Conservation (phyloP, 2,888 invertebrate genomes). For the Epinotia demarniana region DNA sequence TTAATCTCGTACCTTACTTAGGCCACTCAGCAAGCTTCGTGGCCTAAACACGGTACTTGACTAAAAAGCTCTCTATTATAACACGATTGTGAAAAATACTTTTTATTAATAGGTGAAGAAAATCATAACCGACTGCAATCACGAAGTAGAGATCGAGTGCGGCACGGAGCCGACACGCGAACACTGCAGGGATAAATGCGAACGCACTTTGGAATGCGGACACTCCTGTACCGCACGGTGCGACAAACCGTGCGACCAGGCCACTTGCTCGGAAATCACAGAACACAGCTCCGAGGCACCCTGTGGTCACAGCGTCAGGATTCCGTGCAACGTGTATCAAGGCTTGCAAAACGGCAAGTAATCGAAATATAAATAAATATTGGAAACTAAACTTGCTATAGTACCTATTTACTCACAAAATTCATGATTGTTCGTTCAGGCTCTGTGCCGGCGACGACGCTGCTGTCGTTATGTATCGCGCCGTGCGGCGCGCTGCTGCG, state of each 20-base stretch:
- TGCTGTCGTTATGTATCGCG: conserved; percentile 70
- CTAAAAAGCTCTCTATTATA: too few species aligned
- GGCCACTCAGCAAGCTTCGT: too few species aligned
- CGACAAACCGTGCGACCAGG: conserved; percentile 61
- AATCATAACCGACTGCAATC: conserved; percentile 71
- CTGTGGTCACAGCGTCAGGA: conserved; percentile 80
- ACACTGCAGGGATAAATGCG: conserved; percentile 74
- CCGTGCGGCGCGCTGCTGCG: conserved; percentile 72
- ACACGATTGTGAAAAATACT: too few species aligned
- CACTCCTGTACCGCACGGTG: conserved; percentile 78
- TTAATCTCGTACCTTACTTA: too few species aligned
- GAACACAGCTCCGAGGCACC: conserved; percentile 57
- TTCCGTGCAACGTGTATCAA: conserved; percentile 67
- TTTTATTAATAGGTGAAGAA: conserved; percentile 70
- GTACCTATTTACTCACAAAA: not conserved
- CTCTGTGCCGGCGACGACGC: conserved; percentile 42
- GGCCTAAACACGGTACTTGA: too few species aligned
- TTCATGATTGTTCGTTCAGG: not conserved
- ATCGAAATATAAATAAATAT: not conserved
- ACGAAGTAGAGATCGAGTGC: conserved; percentile 72
- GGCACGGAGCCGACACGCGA: conserved; percentile 56
- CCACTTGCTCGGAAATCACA: conserved; percentile 63
- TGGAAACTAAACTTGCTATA: not conserved
- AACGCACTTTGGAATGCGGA: conserved; percentile 76
- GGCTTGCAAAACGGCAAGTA: conserved; percentile 27